A percentile compares a stretch with the other conserved stretches of the same genome.
These are phyloP conservation scores for Helostoma temminkii DNA, from an alignment of 2,797 vertebrate genomes.

Conservation along the genomic window DNA sequence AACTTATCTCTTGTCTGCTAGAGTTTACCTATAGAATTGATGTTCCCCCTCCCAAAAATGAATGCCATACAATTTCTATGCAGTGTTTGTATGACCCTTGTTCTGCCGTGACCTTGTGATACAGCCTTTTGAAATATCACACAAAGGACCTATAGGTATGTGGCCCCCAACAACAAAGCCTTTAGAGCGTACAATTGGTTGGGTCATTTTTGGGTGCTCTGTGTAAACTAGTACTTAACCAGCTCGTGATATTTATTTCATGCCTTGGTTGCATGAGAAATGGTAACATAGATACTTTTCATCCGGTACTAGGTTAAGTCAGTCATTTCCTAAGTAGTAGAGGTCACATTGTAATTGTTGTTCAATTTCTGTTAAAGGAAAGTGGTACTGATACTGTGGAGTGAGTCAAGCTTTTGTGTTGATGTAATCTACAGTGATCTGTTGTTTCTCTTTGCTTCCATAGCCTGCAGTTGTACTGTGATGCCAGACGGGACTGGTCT, in stretches of 20 bases:
- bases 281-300: not conserved
- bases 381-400: constrained; percentile 70
- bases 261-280: constrained; percentile 13
- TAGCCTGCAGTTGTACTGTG: constrained; percentile 81
- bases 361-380: constrained; percentile 53
- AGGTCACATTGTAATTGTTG: constrained; percentile 46
- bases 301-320: constrained; percentile 4
- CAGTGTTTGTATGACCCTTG: constrained; percentile 74
- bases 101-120: constrained; percentile 76
- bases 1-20: constrained; percentile 79
- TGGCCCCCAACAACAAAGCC: constrained; percentile 70
- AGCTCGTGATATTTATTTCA: constrained; percentile 41
- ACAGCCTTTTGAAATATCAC: constrained; percentile 77
- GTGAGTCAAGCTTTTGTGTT: constrained; percentile 72
- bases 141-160: constrained; percentile 76
- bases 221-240: constrained; percentile 24
- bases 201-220: constrained; percentile 42
- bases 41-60: constrained; percentile 33
- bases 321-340: constrained; percentile 17
- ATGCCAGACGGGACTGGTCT: constrained; percentile 77
- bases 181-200: constrained; percentile 52
- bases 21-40: constrained; percentile 86
- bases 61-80: constrained; percentile 67
- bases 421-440: constrained; percentile 81
- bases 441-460: constrained; percentile 78